Evolutionary conservation across 2,888 invertebrate genomes (phyloP), one percentile per base, ranked within the genome.

Genomic region (Perithous albicinctus): DNA sequence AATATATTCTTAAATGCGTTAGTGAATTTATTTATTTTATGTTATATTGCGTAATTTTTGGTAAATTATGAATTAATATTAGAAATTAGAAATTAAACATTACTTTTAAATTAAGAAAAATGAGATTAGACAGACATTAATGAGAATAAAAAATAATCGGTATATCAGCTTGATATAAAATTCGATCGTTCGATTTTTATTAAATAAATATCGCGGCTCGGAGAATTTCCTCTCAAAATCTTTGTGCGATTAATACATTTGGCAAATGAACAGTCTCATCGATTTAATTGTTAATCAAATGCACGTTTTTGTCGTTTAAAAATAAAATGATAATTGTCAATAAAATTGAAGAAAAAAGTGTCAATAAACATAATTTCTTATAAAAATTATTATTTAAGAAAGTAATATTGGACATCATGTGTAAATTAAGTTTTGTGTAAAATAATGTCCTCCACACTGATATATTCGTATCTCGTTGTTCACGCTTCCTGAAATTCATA

Each of bases 381-480:
- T 29, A 38, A 38, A 38, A 41, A 41, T n/a, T n/a, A 41, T 29
- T 29, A 29, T 29, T 29, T 29, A n/a, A 2, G 29, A 29, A 4
- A 29, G 41, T 43, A 12, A n/a, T 2, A n/a, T 2, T 43, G n/a
- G n/a, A 43, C 12, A 43, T 43, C n/a, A 4, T 43, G 15, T 2
- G n/a, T 1, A n/a, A 3, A 43, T 1, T 1, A 15, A 15, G 1
- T 51, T 23, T 8, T 23, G 12, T 12, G 20, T 12, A 8, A 23
- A 2, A 10, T 35, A 43, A n/a, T n/a, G n/a, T n/a, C n/a, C 61
- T 69, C 18, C 74, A 56, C 63, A 79, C 75, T 63, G 75, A 69
- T 69, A 35, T 43, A 41, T 29, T n/a, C 63, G 56, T 29, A 7
- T 35, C 32, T 41, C 51, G 23, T n/a, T 1, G 3, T 18, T 8